Percentiles rank a stretch among this genome's conserved stretches.
Evolutionary conservation across 1,140 invertebrate species (phyloP).

Genomic region (Propsilocerus akamusi): DNA sequence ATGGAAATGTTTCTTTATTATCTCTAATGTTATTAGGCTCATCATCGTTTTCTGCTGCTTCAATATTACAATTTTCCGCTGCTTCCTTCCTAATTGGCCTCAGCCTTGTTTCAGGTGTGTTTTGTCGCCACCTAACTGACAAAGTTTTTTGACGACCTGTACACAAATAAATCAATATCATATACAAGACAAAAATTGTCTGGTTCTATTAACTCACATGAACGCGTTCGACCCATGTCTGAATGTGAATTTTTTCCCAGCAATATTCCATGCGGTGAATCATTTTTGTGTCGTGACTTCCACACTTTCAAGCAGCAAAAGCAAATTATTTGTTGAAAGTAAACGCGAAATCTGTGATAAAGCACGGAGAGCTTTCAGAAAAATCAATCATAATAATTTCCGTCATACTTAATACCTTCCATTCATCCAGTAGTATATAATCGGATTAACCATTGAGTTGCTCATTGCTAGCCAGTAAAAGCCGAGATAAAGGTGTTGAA

Average conservation of each 20-base stretch:
- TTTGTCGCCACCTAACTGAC: background rate
- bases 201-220: background rate
- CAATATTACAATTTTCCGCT: too few species aligned
- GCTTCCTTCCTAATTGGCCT: too few species aligned
- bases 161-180: too few species aligned
- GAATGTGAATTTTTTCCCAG: background rate
- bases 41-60: too few species aligned
- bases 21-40: too few species aligned
- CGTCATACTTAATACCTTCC: conserved; percentile 30
- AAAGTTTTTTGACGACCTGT: background rate
- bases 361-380: background rate
- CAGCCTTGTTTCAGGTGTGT: background rate
- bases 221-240: background rate
- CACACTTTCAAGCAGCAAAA: conserved; percentile 18
- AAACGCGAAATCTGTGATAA: conserved; percentile 29
- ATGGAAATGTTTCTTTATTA: too few species aligned
- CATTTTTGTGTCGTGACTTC: background rate
- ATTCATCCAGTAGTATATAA: conserved; percentile 90
- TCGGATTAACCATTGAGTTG: conserved; percentile 79
- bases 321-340: conserved; percentile 31
- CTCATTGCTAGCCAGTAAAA: conserved; percentile 90
- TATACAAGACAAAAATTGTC: too few species aligned
- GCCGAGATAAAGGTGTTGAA: conserved; percentile 61
- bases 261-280: background rate
- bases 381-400: background rate